Conservation (phyloP, 2,888 invertebrate species). For the Villa cingulata region DNA sequence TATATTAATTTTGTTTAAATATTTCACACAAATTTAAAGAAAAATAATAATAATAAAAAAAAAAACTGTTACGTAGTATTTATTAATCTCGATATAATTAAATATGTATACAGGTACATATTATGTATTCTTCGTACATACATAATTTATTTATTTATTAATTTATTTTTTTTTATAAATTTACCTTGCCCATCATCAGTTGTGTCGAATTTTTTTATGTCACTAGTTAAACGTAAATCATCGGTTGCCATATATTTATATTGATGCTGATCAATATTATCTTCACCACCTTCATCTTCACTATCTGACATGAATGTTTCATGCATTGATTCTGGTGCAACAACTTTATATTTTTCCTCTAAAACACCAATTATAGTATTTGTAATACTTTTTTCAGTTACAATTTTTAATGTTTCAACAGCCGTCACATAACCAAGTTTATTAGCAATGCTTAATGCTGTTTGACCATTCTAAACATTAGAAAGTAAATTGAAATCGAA, state of each 20-base stretch:
- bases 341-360: slow-evolving; percentile 94
- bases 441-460: slow-evolving; percentile 91
- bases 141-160: too few relatives aligned
- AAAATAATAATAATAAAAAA: background rate
- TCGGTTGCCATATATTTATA: slow-evolving; percentile 72
- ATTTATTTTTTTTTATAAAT: background rate
- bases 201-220: slow-evolving; percentile 58
- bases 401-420: slow-evolving; percentile 88
- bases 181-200: slow-evolving; percentile 41
- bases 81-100: too few relatives aligned
- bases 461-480: slow-evolving; percentile 73
- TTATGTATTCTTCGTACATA: too few relatives aligned
- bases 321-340: slow-evolving; percentile 97
- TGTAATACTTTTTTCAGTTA: slow-evolving; percentile 63
- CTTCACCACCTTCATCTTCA: slow-evolving; percentile 92
- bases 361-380: slow-evolving; percentile 38
- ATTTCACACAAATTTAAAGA: background rate
- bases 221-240: slow-evolving; percentile 63
- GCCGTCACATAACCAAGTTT: slow-evolving; percentile 96
- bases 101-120: too few relatives aligned
- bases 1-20: background rate
- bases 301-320: slow-evolving; percentile 98
- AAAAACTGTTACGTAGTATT: too few relatives aligned
- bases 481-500: background rate
- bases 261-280: slow-evolving; percentile 47